Base-by-base conservation (phyloP, 2,797 vertebrate genomes). In the Ptychadena robeensis region DNA sequence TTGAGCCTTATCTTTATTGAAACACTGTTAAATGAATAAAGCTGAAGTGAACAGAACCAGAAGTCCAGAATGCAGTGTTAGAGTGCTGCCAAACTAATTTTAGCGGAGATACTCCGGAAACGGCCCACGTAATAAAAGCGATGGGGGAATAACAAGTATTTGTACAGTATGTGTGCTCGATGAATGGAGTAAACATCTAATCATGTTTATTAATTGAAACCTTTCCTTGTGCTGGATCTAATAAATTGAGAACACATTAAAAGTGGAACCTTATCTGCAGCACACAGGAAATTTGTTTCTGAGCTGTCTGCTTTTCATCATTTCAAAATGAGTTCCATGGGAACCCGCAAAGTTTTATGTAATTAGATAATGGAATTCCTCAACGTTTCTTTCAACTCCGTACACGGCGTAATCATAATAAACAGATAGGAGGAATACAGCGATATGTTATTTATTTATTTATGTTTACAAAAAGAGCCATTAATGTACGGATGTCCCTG, bases 311-410 rank as follows among this genome's bases (percentile, higher is more conserved):
- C 15, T 91, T 92, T 91, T 88, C 87, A 90, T 92, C 89, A 91
- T 87, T 88, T 89, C 87, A 91, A 90, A 91, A 91, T 91, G 88
- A 89, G 89, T 91, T 92, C 88, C 90, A 90, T 90, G 91, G 91
- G 91, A 91, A 91, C 90, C 88, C 69, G 83, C 87, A 86, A 85
- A 88, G 86, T 89, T 86, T 91, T 91, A 90, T 90, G 89, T 91
- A 91, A 91, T 91, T 91, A 91, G 90, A 89, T 89, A 89, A 89
- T 91, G 88, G 90, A 90, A 91, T 88, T 90, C 89, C 87, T 89
- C 87, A 87, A 85, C 85, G 86, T 89, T 91, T 87, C 91, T 88
- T 90, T 71, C 85, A 87, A 87, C 87, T 89, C 86, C 74, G 63
- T 67, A 30, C 48, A 77, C 35, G 59, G 69, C 35, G 79, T 84